phyloP scores from a whole-genome alignment of 2,888 invertebrate genomes.

The Scaptomyza cyrtandrae region DNA sequence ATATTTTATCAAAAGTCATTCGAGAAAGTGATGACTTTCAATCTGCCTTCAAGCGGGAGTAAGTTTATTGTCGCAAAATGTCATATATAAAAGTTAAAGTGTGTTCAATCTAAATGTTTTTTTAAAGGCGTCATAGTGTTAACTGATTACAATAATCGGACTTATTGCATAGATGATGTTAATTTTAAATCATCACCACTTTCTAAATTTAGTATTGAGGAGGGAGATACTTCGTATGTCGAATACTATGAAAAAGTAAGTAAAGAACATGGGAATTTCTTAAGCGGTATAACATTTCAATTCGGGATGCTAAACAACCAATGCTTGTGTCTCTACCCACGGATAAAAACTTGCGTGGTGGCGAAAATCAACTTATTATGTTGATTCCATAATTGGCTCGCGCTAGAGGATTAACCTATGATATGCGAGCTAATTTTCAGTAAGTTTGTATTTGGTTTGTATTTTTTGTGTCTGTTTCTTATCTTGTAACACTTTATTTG shows the following conservation, averaged over 20 bases:
- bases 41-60: slow-evolving; percentile 84
- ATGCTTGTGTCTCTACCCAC: slow-evolving; percentile 90
- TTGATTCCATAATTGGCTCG: slow-evolving; percentile 94
- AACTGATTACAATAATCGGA: slow-evolving; percentile 90
- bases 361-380: slow-evolving; percentile 88
- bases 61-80: no score
- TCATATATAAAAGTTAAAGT: no score
- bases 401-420: slow-evolving; percentile 91
- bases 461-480: no score
- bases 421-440: slow-evolving; percentile 87
- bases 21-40: slow-evolving; percentile 85
- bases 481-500: slow-evolving; percentile 64
- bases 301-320: slow-evolving; percentile 89
- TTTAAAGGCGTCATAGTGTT: slow-evolving; percentile 86
- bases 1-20: slow-evolving; percentile 86
- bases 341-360: slow-evolving; percentile 89
- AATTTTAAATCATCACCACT: slow-evolving; percentile 87
- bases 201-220: slow-evolving; percentile 87
- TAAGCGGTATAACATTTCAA: slow-evolving; percentile 88
- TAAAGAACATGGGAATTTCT: slow-evolving; percentile 19
- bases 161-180: slow-evolving; percentile 89
- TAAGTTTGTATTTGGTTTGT: slow-evolving; percentile 84
- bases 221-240: slow-evolving; percentile 86
- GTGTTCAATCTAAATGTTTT: no score
- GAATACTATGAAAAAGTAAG: slow-evolving; percentile 88